Evolutionary conservation across 2,888 invertebrate species (phyloP), one percentile per base, ranked within the genome.

Genomic region (Acanthosepion lycidas): DNA sequence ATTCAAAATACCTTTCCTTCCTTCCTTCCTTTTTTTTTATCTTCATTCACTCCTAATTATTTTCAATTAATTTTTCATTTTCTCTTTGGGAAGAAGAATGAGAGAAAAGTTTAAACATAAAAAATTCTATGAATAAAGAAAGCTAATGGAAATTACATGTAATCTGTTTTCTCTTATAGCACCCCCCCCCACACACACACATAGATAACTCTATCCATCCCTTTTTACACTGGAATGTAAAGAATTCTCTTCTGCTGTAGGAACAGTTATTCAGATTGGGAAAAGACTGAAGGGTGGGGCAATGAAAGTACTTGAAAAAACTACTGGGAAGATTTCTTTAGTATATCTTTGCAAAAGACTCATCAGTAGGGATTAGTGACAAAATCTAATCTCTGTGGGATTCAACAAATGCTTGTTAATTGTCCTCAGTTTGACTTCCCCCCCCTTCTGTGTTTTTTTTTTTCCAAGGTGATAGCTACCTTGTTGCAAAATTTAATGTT

Each of bases 131-230:
- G 28, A 26, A n/a, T 9, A 9, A 78, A 78, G 6, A 78, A 78
- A 78, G n/a, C 78, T n/a, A 78, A 78, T 28, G 78, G n/a, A 78
- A 78, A 78, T 78, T 78, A 78, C 28, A 78, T 78, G 78, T 78
- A 28, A 78, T 2, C 78, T 78, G 28, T 78, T 78, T 78, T 78
- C n/a, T n/a, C 28, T 28, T 64, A 26, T 20, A 26, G 33, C 33
- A 8, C 9, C 78, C 78, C 12, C 42, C 2, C 42, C 4, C 20
- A 64, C 26, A 64, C 20, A 64, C 6, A 64, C 26, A 64, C 26
- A 64, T 64, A 64, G 2, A 64, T 64, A 64, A 2, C 0, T 64
- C n/a, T n/a, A 78, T n/a, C n/a, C 23, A 59, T 59, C n/a, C 78
- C 12, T 78, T 78, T 78, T 78, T 78, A 78, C n/a, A 78, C 12